Conservation (phyloP, 2,888 invertebrate genomes). For the Cosmorhoe ocellata region DNA sequence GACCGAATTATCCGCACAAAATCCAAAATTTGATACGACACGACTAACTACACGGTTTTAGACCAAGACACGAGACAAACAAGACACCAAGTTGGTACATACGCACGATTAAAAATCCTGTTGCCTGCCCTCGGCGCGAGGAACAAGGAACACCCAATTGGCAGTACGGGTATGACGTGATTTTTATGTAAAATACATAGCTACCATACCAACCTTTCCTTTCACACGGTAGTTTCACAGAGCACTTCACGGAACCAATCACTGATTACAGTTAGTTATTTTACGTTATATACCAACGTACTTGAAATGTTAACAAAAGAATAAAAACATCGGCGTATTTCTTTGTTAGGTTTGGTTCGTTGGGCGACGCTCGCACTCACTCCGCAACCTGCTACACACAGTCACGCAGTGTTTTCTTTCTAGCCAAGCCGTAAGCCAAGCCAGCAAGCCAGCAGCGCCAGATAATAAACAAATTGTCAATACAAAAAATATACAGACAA, state of each 20-base stretch:
- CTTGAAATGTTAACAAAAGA: constrained; percentile 35
- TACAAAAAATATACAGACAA: no score
- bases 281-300: constrained; percentile 6
- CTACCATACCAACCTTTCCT: constrained; percentile 55
- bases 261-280: constrained; percentile 23
- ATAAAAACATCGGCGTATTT: constrained; percentile 63
- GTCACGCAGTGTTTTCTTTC: not conserved
- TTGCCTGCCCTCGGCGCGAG: no score
- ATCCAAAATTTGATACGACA: constrained; percentile 39
- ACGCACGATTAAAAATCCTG: constrained; percentile 33
- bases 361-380: constrained; percentile 44
- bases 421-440: no score
- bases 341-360: constrained; percentile 56
- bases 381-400: no score
- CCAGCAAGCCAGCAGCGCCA: no score
- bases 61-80: constrained; percentile 10
- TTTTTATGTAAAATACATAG: constrained; percentile 49
- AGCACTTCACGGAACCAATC: constrained; percentile 28
- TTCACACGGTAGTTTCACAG: constrained; percentile 26
- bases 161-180: constrained; percentile 61
- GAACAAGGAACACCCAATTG: constrained; percentile 58
- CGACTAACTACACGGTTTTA: constrained; percentile 21
- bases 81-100: no score
- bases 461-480: no score
- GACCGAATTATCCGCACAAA: constrained; percentile 63